phyloP scores from a whole-genome alignment of 2,888 invertebrate species.

The Apamea anceps region DNA sequence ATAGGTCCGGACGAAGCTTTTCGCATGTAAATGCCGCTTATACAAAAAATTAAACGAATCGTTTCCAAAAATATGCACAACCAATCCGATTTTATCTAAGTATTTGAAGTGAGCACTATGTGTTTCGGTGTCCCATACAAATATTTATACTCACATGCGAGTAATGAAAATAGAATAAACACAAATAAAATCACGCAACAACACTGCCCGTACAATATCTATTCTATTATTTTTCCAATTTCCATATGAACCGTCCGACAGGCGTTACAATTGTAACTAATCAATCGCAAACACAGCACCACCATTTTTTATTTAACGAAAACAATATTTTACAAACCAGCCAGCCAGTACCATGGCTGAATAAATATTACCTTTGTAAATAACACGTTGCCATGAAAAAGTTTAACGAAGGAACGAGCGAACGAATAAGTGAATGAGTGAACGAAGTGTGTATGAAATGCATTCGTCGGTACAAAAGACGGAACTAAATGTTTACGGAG shows the following conservation, averaged over 20 bases:
- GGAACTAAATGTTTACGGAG: constrained; percentile 74
- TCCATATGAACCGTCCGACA: constrained; percentile 41
- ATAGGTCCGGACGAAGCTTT: neutral
- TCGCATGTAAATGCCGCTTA: neutral
- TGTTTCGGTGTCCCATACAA: constrained; percentile 6
- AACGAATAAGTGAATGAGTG: constrained; percentile 23
- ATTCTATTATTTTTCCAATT: constrained; percentile 59
- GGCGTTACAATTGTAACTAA: constrained; percentile 47
- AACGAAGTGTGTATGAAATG: constrained; percentile 43
- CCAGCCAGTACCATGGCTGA: constrained; percentile 54
- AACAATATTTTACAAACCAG: constrained; percentile 61
- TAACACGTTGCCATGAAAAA: constrained; percentile 65
- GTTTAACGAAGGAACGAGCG: constrained; percentile 49
- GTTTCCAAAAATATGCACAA: neutral
- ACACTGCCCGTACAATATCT: constrained; percentile 2
- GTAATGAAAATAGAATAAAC: constrained; percentile 38
- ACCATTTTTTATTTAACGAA: constrained; percentile 47
- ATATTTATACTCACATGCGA: constrained; percentile 14
- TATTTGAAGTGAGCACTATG: neutral
- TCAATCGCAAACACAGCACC: constrained; percentile 56
- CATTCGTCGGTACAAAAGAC: constrained; percentile 69
- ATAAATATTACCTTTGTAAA: constrained; percentile 71
- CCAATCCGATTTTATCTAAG: neutral
- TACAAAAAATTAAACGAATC: neutral
- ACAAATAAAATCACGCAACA: constrained; percentile 45